Evolutionary conservation across 2,888 invertebrate species (phyloP).

Genomic region (Thecocarcelia acutangulata): DNA sequence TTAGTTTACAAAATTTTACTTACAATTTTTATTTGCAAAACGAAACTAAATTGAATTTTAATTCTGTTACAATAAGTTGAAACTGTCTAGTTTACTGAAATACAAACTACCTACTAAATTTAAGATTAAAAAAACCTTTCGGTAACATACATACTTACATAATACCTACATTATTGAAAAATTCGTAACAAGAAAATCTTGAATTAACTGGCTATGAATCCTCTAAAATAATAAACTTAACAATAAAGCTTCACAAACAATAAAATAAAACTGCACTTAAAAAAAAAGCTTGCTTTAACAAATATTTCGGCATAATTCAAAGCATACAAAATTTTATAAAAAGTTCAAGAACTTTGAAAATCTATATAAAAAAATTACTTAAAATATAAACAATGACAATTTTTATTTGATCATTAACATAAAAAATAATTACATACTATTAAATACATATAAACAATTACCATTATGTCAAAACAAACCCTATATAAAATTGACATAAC

Average conservation of each 20-base stretch:
- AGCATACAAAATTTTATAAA: constrained; percentile 48
- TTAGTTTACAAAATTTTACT: constrained; percentile 46
- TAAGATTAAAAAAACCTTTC: constrained; percentile 15
- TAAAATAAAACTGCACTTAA: constrained; percentile 53
- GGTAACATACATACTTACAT: constrained; percentile 34
- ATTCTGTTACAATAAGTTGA: constrained; percentile 28
- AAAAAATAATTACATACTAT: constrained; percentile 5
- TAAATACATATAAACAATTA: constrained; percentile 22
- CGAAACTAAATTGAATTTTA: constrained; percentile 13
- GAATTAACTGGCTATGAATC: constrained; percentile 15
- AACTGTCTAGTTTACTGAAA: constrained; percentile 28
- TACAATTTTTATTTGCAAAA: constrained; percentile 37
- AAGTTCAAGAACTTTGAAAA: constrained; percentile 38
- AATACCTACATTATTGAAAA: constrained; percentile 3
- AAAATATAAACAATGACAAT: constrained; percentile 34
- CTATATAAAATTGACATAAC: constrained; percentile 54
- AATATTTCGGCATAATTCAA: constrained; percentile 53
- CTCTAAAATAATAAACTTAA: constrained; percentile 2
- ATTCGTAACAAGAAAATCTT: not conserved
- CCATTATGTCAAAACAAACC: constrained; percentile 44
- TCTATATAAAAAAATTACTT: constrained; percentile 35
- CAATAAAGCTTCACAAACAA: constrained; percentile 29
- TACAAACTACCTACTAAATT: constrained; percentile 21
- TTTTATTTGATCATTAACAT: constrained; percentile 25
- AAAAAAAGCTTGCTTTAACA: constrained; percentile 59